Evolutionary conservation across 2,113 vertebrate genomes (phyloP).

Genomic region (Indicator maculatus): DNA sequence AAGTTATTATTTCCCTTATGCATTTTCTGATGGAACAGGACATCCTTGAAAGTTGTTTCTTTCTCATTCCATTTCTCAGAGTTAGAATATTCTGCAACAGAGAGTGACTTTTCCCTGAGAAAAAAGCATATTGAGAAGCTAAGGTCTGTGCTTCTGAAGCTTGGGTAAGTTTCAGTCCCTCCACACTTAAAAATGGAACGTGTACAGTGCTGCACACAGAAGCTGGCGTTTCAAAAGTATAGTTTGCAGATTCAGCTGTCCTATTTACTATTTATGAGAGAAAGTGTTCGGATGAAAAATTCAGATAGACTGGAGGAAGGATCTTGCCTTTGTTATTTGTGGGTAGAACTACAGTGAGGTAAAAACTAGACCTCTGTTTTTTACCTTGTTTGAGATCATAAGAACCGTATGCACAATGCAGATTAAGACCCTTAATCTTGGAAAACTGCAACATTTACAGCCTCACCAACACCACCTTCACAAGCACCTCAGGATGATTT

Average conservation of each 20-base stretch:
- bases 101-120: neutral
- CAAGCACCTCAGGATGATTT: neutral
- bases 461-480: neutral
- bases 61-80: neutral
- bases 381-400: neutral
- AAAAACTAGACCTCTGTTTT: neutral
- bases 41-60: neutral
- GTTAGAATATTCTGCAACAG: neutral
- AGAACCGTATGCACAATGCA: rapidly evolving
- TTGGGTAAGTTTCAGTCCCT: neutral
- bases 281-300: neutral
- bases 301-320: neutral
- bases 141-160: neutral
- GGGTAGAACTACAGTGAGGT: neutral
- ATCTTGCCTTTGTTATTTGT: neutral
- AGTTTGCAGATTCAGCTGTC: neutral
- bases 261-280: neutral
- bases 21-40: neutral
- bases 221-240: neutral
- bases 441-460: neutral
- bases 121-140: neutral
- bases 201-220: neutral
- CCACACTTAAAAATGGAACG: neutral
- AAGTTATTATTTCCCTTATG: neutral
- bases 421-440: neutral